A percentile compares a stretch with the other conserved stretches of the same genome.
Conservation (phyloP, 35 echinoderm and acorn worm genomes). For the Acanthaster planci region DNA sequence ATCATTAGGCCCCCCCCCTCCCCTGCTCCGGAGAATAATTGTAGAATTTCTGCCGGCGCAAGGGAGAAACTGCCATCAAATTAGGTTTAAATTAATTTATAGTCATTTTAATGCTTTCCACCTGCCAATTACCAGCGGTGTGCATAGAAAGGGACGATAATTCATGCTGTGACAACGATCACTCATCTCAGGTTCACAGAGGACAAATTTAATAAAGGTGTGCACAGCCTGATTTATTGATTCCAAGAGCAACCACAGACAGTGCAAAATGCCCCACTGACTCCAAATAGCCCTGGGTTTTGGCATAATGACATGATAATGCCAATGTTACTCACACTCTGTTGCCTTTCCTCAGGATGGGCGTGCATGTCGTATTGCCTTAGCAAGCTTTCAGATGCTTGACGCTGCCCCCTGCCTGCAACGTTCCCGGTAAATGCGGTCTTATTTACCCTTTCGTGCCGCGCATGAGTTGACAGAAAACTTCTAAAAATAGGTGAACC, state of each 20-base stretch:
- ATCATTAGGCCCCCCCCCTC: too few species aligned
- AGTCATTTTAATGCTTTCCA: slow-evolving; percentile 27
- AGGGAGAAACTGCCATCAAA: not conserved
- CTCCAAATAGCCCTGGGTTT: slow-evolving; percentile 15
- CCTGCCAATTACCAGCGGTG: slow-evolving; percentile 16
- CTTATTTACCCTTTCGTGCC: too few species aligned
- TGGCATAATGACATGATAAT: slow-evolving; percentile 18
- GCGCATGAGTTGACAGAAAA: too few species aligned
- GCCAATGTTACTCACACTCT: not conserved
- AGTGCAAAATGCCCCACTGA: not conserved
- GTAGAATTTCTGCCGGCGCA: not conserved
- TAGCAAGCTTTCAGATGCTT: too few species aligned
- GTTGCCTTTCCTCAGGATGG: too few species aligned
- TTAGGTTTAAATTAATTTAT: slow-evolving; percentile 30
- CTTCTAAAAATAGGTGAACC: too few species aligned
- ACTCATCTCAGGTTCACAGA: slow-evolving; percentile 12
- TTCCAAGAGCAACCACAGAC: not conserved
- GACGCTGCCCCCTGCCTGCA: too few species aligned
- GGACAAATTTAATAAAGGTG: slow-evolving; percentile 27
- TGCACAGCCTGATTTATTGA: slow-evolving; percentile 23
- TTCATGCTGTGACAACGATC: slow-evolving; percentile 25
- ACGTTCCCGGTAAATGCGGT: too few species aligned
- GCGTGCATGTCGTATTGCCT: too few species aligned
- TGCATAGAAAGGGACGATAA: slow-evolving; percentile 7
- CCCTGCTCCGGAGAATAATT: not conserved